A percentile compares a stretch with the other conserved stretches of the same genome.
phyloP scores from a whole-genome alignment of 2,888 invertebrate genomes.

The Parasteatoda lunata region DNA sequence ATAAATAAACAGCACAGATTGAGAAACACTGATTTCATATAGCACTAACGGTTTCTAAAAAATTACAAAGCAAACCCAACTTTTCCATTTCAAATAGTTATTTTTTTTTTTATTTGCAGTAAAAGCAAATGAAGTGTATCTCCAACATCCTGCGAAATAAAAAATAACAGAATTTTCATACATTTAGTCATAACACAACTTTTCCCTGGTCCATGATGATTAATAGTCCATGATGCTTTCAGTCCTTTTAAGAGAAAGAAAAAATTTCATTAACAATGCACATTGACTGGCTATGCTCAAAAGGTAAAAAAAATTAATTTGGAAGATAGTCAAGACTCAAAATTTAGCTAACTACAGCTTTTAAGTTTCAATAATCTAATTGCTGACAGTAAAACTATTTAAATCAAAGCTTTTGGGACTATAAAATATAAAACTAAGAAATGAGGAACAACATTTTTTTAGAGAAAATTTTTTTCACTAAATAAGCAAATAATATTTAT shows the following conservation, averaged over 20 bases:
- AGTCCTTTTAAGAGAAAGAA: conserved; percentile 64
- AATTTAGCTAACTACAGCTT: background rate
- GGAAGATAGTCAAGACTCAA: background rate
- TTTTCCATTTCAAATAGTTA: background rate
- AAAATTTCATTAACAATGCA: conserved; percentile 48
- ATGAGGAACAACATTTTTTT: background rate
- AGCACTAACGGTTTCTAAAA: too few relatives aligned
- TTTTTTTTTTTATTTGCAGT: background rate
- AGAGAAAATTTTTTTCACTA: background rate
- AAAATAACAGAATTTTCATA: conserved; percentile 56
- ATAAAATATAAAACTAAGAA: background rate
- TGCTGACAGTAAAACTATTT: background rate
- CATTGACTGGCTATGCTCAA: conserved; percentile 48
- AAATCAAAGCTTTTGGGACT: conserved; percentile 28
- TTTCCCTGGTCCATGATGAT: conserved; percentile 24
- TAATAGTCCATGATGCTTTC: conserved; percentile 16
- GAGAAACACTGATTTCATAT: too few relatives aligned
- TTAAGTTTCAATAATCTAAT: conserved; percentile 4
- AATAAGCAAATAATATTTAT: background rate
- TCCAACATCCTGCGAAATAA: conserved; percentile 49
- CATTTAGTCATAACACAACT: conserved; percentile 38
- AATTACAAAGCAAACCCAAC: too few relatives aligned
- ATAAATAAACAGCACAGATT: too few relatives aligned
- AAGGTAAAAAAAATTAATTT: background rate
- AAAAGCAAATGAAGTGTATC: background rate